Percentiles rank a stretch among this genome's conserved stretches.
These are phyloP conservation scores for Porites evermanni DNA, from an alignment of 92 coral and sea anemone genomes.

Conservation along the genomic window DNA sequence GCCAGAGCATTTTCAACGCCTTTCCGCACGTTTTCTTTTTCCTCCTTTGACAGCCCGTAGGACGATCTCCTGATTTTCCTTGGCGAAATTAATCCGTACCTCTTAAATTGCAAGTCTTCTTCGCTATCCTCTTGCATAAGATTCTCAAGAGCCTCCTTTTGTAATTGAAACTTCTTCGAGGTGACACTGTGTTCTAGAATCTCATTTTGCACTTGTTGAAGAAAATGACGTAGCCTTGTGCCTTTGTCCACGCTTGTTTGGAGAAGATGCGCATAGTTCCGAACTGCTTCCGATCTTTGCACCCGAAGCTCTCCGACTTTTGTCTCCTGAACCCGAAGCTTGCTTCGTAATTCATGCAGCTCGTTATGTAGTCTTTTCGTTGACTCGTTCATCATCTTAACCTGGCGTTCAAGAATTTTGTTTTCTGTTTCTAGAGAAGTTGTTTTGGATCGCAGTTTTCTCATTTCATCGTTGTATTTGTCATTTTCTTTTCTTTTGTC, in stretches of 20 bases:
- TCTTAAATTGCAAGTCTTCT: conserved; percentile 31
- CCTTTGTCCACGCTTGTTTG: conserved; percentile 71
- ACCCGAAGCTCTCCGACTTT: conserved; percentile 61
- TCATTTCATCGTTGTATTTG: conserved; percentile 44
- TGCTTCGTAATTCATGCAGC: conserved; percentile 66
- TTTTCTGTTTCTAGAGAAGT: conserved; percentile 74
- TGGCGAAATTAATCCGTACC: conserved; percentile 23
- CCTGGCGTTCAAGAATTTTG: conserved; percentile 75
- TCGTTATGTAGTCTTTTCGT: conserved; percentile 73
- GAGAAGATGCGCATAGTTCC: conserved; percentile 59
- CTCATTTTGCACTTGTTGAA: conserved; percentile 78
- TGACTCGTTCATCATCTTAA: conserved; percentile 79
- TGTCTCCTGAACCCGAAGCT: conserved; percentile 73
- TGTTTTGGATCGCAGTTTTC: conserved; percentile 54
- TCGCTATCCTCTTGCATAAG: conserved; percentile 44
- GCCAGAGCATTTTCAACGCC: conserved; percentile 39
- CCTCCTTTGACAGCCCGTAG: conserved; percentile 21
- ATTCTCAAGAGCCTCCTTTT: conserved; percentile 64
- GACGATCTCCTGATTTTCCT: conserved; percentile 12
- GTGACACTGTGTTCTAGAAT: conserved; percentile 57
- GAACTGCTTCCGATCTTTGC: conserved; percentile 65
- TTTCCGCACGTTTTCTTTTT: conserved; percentile 39
- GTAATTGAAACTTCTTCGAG: conserved; percentile 49
- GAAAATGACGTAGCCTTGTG: conserved; percentile 63
- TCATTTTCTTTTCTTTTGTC: conserved; percentile 60